Conservation (phyloP, 2,797 vertebrate genomes). For the Lutjanus campechanus region DNA sequence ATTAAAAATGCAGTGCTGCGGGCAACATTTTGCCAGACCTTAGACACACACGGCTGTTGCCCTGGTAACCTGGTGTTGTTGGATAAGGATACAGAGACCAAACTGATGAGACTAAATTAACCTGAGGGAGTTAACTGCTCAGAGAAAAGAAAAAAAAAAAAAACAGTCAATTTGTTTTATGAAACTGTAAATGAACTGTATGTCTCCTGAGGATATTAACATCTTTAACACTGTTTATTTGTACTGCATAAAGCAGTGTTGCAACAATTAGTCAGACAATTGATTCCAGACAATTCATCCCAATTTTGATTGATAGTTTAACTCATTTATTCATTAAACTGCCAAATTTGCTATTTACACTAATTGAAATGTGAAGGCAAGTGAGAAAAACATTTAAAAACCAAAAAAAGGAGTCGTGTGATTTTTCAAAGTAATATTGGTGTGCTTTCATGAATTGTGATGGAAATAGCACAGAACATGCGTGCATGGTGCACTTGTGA, state of each 20-base stretch:
- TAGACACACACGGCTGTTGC: constrained; percentile 7
- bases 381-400: neutral
- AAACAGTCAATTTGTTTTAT: neutral
- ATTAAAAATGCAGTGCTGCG: constrained; percentile 7
- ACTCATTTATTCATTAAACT: neutral
- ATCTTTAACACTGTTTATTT: neutral
- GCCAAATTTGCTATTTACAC: neutral
- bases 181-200: neutral
- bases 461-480: neutral
- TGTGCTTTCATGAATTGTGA: neutral
- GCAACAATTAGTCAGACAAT: neutral
- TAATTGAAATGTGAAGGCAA: constrained; percentile 6
- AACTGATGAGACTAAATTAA: neutral
- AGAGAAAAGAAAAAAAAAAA: neutral
- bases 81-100: constrained; percentile 9
- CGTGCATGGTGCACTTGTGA: neutral
- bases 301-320: neutral
- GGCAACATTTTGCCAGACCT: constrained; percentile 6
- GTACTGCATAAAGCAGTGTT: neutral
- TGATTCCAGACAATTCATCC: neutral
- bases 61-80: constrained; percentile 21
- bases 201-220: neutral
- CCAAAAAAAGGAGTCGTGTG: neutral
- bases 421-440: neutral
- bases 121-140: neutral